A percentile compares a stretch with the other conserved stretches of the same genome.
These are phyloP conservation scores for Scytalopus superciliaris DNA, from an alignment of 2,113 vertebrate genomes.

Conservation along the genomic window DNA sequence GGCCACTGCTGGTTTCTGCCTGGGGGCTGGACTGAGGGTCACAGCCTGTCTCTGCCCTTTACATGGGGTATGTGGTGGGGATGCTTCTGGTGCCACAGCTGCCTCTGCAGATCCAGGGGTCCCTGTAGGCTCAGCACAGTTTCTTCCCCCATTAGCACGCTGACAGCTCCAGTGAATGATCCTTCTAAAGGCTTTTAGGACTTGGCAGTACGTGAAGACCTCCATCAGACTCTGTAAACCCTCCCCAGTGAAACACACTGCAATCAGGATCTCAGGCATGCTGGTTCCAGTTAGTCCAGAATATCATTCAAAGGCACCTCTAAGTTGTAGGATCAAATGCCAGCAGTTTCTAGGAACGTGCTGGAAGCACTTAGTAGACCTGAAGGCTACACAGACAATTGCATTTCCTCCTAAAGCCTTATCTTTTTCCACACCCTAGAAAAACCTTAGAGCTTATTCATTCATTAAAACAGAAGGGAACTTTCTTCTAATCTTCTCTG, in stretches of 20 bases:
- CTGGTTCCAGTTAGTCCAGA: not conserved
- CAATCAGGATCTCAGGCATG: not conserved
- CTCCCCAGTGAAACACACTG: not conserved
- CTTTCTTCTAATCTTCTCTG: slow-evolving; percentile 35
- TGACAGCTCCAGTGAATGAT: not conserved
- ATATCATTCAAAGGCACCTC: not conserved
- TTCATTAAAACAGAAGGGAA: slow-evolving; percentile 51
- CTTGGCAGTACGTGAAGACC: not conserved
- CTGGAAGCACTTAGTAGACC: not conserved
- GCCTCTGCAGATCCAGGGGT: not conserved
- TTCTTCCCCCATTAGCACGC: not conserved
- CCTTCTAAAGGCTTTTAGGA: not conserved
- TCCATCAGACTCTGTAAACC: not conserved
- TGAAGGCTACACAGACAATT: not conserved
- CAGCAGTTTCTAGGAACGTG: not conserved
- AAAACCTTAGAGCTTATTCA: slow-evolving; percentile 30
- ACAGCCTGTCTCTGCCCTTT: not conserved
- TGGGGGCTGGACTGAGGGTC: not conserved
- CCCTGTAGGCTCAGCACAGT: not conserved
- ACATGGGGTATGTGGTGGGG: not conserved
- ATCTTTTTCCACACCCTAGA: slow-evolving; percentile 52
- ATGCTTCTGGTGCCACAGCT: not conserved
- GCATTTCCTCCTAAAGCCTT: slow-evolving; percentile 34
- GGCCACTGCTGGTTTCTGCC: not conserved
- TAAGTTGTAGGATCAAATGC: not conserved